phyloP scores from a whole-genome alignment of 2,113 vertebrate genomes.

The Corythornis cristatus region DNA sequence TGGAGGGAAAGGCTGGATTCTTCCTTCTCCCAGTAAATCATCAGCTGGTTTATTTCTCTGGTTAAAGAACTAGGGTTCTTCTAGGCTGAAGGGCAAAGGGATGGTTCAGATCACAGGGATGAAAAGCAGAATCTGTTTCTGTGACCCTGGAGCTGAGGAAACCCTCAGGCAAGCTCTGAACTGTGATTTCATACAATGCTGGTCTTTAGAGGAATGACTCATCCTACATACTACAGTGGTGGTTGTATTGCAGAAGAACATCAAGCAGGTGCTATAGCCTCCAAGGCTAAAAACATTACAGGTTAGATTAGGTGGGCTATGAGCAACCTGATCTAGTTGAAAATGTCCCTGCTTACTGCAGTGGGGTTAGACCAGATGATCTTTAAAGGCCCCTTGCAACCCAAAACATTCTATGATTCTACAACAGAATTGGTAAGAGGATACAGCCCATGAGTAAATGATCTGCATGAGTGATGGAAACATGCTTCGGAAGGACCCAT shows the following conservation, averaged over 20 bases:
- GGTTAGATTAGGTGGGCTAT: neutral
- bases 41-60: neutral
- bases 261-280: neutral
- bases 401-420: neutral
- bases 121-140: neutral
- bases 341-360: neutral
- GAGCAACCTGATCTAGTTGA: neutral
- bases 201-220: neutral
- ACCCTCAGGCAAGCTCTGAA: neutral
- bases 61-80: neutral
- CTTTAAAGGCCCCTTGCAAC: neutral
- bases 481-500: neutral
- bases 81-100: neutral
- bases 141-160: neutral
- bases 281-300: neutral
- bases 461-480: neutral
- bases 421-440: neutral
- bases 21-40: neutral
- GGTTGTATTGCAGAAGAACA: neutral
- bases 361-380: neutral
- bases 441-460: neutral
- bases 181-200: neutral
- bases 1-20: neutral
- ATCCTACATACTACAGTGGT: neutral
- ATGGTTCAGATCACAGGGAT: neutral